These are phyloP conservation scores for Suillia variegata DNA, from an alignment of 2,888 invertebrate species.

Conservation along the genomic window DNA sequence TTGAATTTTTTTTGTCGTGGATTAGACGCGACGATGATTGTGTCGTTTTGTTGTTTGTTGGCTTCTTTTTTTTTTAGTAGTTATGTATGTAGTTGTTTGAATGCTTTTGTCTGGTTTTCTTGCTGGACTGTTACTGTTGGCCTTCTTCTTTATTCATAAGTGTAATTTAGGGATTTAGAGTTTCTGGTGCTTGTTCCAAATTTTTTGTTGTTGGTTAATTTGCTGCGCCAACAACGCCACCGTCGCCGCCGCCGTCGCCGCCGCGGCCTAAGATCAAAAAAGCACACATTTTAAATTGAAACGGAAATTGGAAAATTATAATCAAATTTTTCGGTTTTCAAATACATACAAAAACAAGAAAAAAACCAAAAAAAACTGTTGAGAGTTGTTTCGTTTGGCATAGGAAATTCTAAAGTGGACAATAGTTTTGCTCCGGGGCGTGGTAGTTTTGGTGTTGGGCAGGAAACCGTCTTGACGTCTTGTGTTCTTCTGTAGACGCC, in stretches of 20 bases:
- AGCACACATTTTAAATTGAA: constrained; percentile 19
- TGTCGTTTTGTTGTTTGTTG: constrained; percentile 47
- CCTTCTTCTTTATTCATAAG: background rate
- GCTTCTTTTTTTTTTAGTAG: background rate
- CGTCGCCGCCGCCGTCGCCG: too few relatives aligned
- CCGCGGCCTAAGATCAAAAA: constrained; percentile 34
- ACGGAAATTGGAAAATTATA: constrained; percentile 43
- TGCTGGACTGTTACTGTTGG: background rate
- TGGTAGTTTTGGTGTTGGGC: too few relatives aligned
- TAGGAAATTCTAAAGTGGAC: background rate
- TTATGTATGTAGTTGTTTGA: background rate
- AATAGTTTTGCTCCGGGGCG: too few relatives aligned
- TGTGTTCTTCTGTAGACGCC: constrained; percentile 2
- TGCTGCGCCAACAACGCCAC: too few relatives aligned
- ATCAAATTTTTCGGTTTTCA: constrained; percentile 29
- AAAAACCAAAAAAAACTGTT: too few relatives aligned
- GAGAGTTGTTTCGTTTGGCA: background rate
- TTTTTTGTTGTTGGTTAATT: constrained; percentile 20
- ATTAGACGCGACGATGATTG: constrained; percentile 54
- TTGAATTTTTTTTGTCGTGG: constrained; percentile 41
- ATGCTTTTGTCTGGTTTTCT: too few relatives aligned
- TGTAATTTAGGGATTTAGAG: constrained; percentile 23
- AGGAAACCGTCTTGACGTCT: background rate
- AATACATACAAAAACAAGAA: too few relatives aligned
- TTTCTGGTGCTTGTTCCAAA: constrained; percentile 6